A percentile compares a stretch with the other conserved stretches of the same genome.
phyloP scores from a whole-genome alignment of 2,113 vertebrate species.

The Cyphomyrus discorhynchus region DNA sequence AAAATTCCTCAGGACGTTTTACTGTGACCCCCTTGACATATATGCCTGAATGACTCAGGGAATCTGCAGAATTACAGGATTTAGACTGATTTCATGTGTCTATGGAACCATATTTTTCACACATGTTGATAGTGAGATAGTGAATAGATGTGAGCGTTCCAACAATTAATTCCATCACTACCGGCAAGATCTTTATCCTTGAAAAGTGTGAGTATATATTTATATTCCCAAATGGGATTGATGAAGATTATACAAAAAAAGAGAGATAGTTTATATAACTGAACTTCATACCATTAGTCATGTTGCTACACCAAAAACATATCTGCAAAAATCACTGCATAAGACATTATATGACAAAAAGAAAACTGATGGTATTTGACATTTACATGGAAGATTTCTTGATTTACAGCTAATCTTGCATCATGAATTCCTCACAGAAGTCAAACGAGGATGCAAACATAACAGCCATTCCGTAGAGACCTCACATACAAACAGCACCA shows the following conservation, averaged over 20 bases:
- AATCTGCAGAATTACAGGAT: background rate
- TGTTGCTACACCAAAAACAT: background rate
- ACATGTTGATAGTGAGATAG: background rate
- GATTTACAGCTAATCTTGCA: conserved; percentile 9
- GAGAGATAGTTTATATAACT: background rate
- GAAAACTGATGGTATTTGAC: background rate
- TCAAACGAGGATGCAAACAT: conserved; percentile 3
- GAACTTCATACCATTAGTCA: background rate
- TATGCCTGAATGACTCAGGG: background rate
- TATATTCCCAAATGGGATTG: background rate
- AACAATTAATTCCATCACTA: background rate
- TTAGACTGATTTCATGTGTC: background rate
- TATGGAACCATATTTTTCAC: background rate
- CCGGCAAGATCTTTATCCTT: background rate
- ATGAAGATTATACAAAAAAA: background rate
- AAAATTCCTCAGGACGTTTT: background rate
- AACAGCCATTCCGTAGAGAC: background rate
- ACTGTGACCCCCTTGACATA: background rate
- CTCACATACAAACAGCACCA: background rate
- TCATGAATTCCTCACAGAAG: conserved; percentile 13
- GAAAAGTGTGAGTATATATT: background rate
- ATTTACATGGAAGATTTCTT: background rate
- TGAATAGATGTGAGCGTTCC: background rate
- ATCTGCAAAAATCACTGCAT: background rate
- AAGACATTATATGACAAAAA: background rate